phyloP scores from a whole-genome alignment of 2,113 vertebrate genomes.

The Epinephelus moara region DNA sequence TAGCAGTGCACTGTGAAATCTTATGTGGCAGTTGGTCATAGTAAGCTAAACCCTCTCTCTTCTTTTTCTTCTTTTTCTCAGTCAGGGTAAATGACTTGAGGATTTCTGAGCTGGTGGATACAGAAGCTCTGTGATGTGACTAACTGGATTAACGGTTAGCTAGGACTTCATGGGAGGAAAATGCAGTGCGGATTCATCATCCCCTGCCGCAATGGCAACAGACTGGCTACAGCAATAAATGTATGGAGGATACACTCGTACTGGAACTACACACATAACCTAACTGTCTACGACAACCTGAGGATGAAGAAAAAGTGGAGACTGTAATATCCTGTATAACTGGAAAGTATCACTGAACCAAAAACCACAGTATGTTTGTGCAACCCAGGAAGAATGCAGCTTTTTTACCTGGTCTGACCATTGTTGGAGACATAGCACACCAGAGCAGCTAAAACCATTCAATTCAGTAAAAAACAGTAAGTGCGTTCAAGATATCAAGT shows the following conservation, averaged over 20 bases:
- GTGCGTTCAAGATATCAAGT: background rate
- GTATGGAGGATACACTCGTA: background rate
- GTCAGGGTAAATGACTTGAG: slow-evolving; percentile 73
- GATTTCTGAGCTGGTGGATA: slow-evolving; percentile 76
- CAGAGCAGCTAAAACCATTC: background rate
- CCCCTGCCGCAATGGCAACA: slow-evolving; percentile 31
- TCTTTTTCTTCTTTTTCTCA: slow-evolving; percentile 25
- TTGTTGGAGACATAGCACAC: background rate
- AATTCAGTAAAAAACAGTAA: background rate
- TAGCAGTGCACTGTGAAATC: slow-evolving; percentile 72
- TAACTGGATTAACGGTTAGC: slow-evolving; percentile 78
- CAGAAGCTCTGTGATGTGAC: slow-evolving; percentile 78
- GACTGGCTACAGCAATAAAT: slow-evolving; percentile 10
- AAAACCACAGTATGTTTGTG: background rate
- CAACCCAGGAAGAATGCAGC: background rate
- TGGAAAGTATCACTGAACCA: background rate
- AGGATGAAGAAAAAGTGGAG: background rate
- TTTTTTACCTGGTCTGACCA: background rate
- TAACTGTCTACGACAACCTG: background rate
- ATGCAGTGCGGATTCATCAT: slow-evolving; percentile 38
- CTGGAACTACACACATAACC: background rate
- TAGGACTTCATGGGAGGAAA: slow-evolving; percentile 52
- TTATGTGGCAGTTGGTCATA: slow-evolving; percentile 71
- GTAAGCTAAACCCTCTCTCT: slow-evolving; percentile 59
- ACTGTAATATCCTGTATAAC: background rate